Base-by-base conservation (phyloP, 1,140 invertebrate species). In the Conus ventricosus region DNA sequence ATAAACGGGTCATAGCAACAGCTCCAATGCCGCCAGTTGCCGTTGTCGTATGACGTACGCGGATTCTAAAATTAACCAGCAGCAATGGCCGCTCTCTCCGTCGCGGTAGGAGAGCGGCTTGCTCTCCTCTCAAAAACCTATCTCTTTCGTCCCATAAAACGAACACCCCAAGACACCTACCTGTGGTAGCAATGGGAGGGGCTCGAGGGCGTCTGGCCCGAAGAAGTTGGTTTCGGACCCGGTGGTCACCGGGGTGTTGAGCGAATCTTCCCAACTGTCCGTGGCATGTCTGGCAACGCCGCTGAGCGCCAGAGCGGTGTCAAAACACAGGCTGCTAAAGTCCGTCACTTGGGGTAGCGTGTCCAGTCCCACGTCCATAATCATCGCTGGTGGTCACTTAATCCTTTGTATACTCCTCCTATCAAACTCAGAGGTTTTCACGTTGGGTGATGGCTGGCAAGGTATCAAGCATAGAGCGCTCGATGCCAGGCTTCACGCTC, bases 301-400 rank as follows among this genome's bases (percentile, higher is more conserved):
- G 75, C 54, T 84, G 20, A 90, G 76, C 39, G 85, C 81, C 78
- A 88, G 90, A 23, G 67, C 67, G 67, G 92, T 91, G 94, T 94
- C 93, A 93, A 91, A 95, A 94, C 93, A 95, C 95, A 93, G 95
- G 95, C 91, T 95, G 95, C 94, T 96, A 96, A 94, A 96, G 96
- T 96, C 96, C 88, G 96, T 96, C 89, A 96, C 95, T 92, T 97
- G 96, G 94, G 97, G 96, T 95, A 97, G 96, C 95, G 97, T 97
- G 95, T 97, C 97, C 96, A 98, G 96, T 94, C 97, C 97, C 67
- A 71, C 67, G 96, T 98, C 97, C 97, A 98, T 98, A 96, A 97
- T 98, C 97, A 98, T 98, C 96, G 96, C 97, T 90, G 91, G 39
- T 39, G 39, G 39, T 91, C 87, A 88, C 78, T 92, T 91, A 82